These are phyloP conservation scores for Drosophila lacertosa DNA, from an alignment of 1,140 invertebrate species.

Conservation along the genomic window DNA sequence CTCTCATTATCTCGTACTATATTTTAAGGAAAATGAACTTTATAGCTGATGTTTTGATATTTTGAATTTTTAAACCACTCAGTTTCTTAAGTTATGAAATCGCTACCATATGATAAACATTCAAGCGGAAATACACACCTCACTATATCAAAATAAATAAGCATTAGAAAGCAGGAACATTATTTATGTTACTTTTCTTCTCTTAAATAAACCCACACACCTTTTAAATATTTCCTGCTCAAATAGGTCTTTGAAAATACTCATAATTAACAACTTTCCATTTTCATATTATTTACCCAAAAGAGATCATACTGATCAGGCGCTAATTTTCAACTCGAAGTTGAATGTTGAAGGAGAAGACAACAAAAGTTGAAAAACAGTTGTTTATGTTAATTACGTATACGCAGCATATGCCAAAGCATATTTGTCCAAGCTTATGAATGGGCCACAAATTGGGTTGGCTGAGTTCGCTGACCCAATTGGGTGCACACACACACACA, in stretches of 20 bases:
- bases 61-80: too few species aligned
- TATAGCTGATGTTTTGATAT: too few species aligned
- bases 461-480: conserved; percentile 65
- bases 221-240: background rate
- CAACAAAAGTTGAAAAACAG: conserved; percentile 44
- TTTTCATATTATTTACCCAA: conserved; percentile 46
- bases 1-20: too few species aligned
- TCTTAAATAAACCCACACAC: too few species aligned
- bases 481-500: conserved; percentile 1
- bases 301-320: conserved; percentile 61
- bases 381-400: conserved; percentile 74
- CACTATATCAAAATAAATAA: too few species aligned
- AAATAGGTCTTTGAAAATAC: background rate
- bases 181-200: too few species aligned
- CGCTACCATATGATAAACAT: too few species aligned
- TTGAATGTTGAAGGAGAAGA: conserved; percentile 33
- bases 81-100: too few species aligned
- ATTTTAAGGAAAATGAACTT: too few species aligned
- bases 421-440: conserved; percentile 13
- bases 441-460: conserved; percentile 47
- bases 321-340: conserved; percentile 65
- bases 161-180: background rate
- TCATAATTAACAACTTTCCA: conserved; percentile 56
- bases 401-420: conserved; percentile 42
- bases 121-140: too few species aligned